Base-by-base conservation (phyloP, 1,140 invertebrate genomes). In the Diachasma alloeum region DNA sequence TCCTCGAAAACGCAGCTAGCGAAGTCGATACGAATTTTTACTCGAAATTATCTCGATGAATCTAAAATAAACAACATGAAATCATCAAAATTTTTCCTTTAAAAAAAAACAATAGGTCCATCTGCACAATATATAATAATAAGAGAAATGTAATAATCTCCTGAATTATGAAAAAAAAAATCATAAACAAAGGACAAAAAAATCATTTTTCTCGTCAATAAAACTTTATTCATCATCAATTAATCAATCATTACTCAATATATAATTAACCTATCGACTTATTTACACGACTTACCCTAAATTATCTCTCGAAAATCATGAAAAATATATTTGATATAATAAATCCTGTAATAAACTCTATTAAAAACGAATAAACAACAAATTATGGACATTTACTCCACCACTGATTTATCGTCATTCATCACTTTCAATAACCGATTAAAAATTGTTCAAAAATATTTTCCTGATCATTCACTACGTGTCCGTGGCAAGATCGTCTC, bases 311-410 rank as follows among this genome's bases (percentile, higher is more conserved):
- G 19, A 63, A 63, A 26, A 63, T 63, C 59, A 26, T 63, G 59
- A 63, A 63, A 63, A 63, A 63, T 63, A 26, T 31, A 63, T 63
- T 63, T 26, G 24, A 26, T 53, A 53, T 19, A 63, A 63, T 63
- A 63, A 63, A 26, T 63, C 24, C 22, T 26, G 59, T 63, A 26
- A 63, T 63, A 63, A 26, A 63, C 59, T 63, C 59, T 63, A 63
- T 26, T 63, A 31, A 63, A 63, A 63, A 63, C 59, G 59, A 63
- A 63, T 63, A 63, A 63, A 26, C 24, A 63, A 63, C 59, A 63
- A 63, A 63, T 63, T 63, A 63, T 26, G 59, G 19, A 15, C 3
- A 63, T 63, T 63, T 63, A 19, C 19, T 26, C 24, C 2, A 26
- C 26, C 24, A 56, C 48, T 42, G 39, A 42, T 42, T 10, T 13